A percentile compares a stretch with the other conserved stretches of the same genome.
phyloP scores from a whole-genome alignment of 2,113 vertebrate genomes.

The Verasper variegatus region DNA sequence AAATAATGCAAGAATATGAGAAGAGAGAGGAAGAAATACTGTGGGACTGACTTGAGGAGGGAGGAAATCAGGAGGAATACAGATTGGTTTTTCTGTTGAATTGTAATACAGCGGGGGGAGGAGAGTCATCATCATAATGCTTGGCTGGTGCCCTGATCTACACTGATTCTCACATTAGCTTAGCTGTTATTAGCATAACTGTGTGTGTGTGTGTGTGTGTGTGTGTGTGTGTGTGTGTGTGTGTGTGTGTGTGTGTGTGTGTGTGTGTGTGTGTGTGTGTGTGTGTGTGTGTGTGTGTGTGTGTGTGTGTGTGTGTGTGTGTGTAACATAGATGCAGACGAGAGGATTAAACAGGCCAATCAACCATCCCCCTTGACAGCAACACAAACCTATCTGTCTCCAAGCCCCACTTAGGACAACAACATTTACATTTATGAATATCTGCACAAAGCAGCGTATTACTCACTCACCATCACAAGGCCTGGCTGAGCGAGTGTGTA shows the following conservation, averaged over 20 bases:
- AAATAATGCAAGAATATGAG: slow-evolving; percentile 56
- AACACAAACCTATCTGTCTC: slow-evolving; percentile 67
- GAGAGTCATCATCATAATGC: slow-evolving; percentile 52
- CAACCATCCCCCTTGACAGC: slow-evolving; percentile 60
- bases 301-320: too few species aligned
- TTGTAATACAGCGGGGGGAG: slow-evolving; percentile 23
- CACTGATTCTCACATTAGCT: slow-evolving; percentile 18
- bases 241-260: not conserved
- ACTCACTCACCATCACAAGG: slow-evolving; percentile 55
- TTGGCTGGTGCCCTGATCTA: slow-evolving; percentile 19
- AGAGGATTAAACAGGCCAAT: slow-evolving; percentile 64
- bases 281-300: not conserved
- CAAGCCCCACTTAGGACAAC: slow-evolving; percentile 65
- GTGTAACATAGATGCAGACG: slow-evolving; percentile 2
- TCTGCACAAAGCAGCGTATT: slow-evolving; percentile 57
- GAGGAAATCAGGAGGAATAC: slow-evolving; percentile 28
- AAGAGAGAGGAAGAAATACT: slow-evolving; percentile 25
- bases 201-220: slow-evolving; percentile 1
- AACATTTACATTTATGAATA: slow-evolving; percentile 76
- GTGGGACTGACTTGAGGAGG: slow-evolving; percentile 16
- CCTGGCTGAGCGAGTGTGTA: not conserved
- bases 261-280: not conserved
- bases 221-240: not conserved
- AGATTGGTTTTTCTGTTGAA: slow-evolving; percentile 40
- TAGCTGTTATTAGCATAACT: too few species aligned